Evolutionary conservation across 53 echinoderm and acorn worm genomes (phyloP), one percentile per base, ranked within the genome.

Genomic region (Crossaster papposus): DNA sequence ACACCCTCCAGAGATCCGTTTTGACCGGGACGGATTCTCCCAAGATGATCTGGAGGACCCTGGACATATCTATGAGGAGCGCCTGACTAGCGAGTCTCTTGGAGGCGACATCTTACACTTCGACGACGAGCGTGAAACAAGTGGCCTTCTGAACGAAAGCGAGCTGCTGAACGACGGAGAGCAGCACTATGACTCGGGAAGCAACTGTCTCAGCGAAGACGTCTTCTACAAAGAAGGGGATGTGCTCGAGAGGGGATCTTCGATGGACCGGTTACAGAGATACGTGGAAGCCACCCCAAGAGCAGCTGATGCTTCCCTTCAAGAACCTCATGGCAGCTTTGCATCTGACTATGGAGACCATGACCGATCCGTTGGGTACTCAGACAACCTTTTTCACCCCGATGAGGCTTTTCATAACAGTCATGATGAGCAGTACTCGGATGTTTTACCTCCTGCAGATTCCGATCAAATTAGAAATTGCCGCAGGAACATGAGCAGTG

Each of bases 251-350:
- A 29, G 77, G 1, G 90, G 76, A n/a, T 83, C 90, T 29, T 86
- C 87, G n/a, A 77, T 80, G 10, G 81, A 80, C 81, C 70, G 90
- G 54, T 73, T 95, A 91, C 90, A 89, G 89, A 92, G 85, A 35
- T 95, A 95, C 89, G 94, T 95, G 96, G 86, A 94, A 81, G 92
- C 93, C 23, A 94, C 96, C 31, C 96, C 96, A 35, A 86, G 95
- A 35, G 76, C 44, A 5, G 9, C 26, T 3, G 76, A 64, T 6
- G 64, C 38, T 72, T 51, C 84, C 30, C 72, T 29, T 10, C 52
- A n/a, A 14, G 84, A 84, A 32, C 77, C 62, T 5, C 7, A 10
- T 10, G 7, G 13, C 35, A 65, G 36, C 77, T 63, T 78, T 78
- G 65, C 77, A 78, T 77, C 77, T 12, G 88, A 65, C 64, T 64